Conservation (phyloP, 1,140 invertebrate genomes). For the Trichonephila clavata region DNA sequence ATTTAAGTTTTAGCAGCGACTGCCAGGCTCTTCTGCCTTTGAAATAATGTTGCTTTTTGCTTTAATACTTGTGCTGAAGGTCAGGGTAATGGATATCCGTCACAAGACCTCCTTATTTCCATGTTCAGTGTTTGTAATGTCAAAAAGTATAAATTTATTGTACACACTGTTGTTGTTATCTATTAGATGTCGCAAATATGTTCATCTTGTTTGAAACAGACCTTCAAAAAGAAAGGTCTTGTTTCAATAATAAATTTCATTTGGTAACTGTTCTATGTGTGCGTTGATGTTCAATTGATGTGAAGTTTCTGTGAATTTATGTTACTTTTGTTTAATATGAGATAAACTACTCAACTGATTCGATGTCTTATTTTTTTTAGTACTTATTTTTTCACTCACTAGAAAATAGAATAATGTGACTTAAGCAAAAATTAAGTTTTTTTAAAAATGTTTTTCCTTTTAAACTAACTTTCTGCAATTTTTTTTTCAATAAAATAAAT, state of each 20-base stretch:
- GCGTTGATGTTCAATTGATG: background rate
- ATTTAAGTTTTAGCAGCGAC: slow-evolving; percentile 49
- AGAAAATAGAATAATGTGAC: too few species aligned
- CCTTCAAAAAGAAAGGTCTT: background rate
- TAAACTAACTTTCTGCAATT: too few species aligned
- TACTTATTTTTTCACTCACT: too few species aligned
- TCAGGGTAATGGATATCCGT: slow-evolving; percentile 32
- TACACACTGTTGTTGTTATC: slow-evolving; percentile 49
- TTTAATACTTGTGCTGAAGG: slow-evolving; percentile 34
- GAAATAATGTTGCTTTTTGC: slow-evolving; percentile 11
- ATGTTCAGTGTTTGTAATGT: slow-evolving; percentile 66
- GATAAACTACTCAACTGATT: too few species aligned
- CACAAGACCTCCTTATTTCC: slow-evolving; percentile 50
- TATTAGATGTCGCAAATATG: background rate
- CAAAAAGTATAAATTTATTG: slow-evolving; percentile 46
- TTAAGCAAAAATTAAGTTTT: too few species aligned
- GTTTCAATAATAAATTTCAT: slow-evolving; percentile 5
- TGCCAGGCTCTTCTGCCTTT: slow-evolving; percentile 65
- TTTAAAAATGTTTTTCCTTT: too few species aligned
- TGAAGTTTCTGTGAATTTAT: background rate
- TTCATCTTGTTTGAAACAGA: background rate
- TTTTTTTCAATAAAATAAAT: too few species aligned
- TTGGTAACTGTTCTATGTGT: background rate
- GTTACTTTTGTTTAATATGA: background rate
- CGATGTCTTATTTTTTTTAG: too few species aligned